A percentile compares a stretch with the other conserved stretches of the same genome.
These are phyloP conservation scores for Hyppa rectilinea DNA, from an alignment of 2,888 invertebrate genomes.

Conservation along the genomic window DNA sequence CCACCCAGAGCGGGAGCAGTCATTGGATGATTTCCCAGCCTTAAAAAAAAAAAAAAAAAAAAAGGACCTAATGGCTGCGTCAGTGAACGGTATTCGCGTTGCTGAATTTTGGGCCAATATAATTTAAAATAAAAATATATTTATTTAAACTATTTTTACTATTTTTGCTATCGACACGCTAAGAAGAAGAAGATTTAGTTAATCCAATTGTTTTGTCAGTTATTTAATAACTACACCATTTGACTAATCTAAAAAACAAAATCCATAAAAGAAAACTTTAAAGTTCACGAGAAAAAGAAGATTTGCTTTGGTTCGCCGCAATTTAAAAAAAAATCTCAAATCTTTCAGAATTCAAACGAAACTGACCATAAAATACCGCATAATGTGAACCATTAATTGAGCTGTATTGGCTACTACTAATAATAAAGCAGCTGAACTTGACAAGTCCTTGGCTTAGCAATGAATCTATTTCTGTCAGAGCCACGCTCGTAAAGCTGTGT, in stretches of 20 bases:
- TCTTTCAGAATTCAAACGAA: constrained; percentile 17
- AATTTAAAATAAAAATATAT: no score
- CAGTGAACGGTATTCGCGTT: no score
- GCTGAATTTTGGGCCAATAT: no score
- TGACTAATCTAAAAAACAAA: background rate
- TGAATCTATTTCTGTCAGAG: constrained; percentile 77
- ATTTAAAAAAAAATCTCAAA: background rate
- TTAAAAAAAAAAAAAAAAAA: no score
- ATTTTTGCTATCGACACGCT: no score
- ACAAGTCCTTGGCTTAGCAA: constrained; percentile 78
- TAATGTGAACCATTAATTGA: constrained; percentile 29
- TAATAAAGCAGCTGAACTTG: constrained; percentile 65
- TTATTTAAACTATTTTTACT: no score
- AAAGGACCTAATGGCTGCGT: no score
- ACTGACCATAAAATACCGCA: background rate
- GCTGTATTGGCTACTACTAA: constrained; percentile 25
- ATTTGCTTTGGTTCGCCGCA: background rate
- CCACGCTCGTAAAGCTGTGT: constrained; percentile 58
- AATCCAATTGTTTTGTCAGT: background rate
- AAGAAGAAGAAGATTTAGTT: no score
- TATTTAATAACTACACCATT: background rate
- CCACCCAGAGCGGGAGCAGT: no score
- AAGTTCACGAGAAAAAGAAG: background rate
- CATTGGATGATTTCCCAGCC: no score
- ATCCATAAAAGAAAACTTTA: background rate